Evolutionary conservation across 2,113 vertebrate genomes (phyloP).

Genomic region (Psittacus erithacus): DNA sequence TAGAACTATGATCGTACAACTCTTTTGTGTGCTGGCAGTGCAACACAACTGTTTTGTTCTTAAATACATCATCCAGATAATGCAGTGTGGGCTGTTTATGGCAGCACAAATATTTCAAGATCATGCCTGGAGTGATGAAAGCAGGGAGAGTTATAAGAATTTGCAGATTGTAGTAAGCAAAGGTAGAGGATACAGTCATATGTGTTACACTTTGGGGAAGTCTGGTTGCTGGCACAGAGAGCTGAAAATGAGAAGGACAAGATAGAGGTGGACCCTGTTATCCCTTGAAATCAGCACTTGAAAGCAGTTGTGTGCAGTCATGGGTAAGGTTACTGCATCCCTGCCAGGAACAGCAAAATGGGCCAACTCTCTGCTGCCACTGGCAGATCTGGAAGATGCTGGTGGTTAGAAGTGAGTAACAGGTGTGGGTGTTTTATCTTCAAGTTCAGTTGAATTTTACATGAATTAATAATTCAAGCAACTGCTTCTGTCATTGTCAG

Average conservation of each 20-base stretch:
- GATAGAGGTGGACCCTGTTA: neutral
- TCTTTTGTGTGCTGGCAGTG: neutral
- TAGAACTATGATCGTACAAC: neutral
- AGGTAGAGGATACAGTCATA: neutral
- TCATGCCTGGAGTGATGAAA: neutral
- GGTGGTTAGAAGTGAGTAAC: neutral
- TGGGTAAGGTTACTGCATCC: neutral
- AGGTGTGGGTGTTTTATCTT: neutral
- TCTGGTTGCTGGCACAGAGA: neutral
- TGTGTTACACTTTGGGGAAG: neutral
- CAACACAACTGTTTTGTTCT: neutral
- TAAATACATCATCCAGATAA: neutral
- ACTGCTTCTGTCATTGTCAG: neutral
- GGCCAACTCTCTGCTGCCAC: neutral
- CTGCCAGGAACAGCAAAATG: neutral
- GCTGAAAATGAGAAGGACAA: neutral
- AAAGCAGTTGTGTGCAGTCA: neutral
- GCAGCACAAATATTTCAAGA: neutral
- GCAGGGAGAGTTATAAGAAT: neutral
- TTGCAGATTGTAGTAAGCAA: neutral
- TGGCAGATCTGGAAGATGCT: neutral
- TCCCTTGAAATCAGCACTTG: neutral
- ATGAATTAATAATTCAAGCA: neutral
- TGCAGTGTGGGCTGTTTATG: neutral
- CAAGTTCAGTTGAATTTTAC: neutral